phyloP scores from a whole-genome alignment of 2,797 vertebrate genomes.

The Denticeps clupeoides region DNA sequence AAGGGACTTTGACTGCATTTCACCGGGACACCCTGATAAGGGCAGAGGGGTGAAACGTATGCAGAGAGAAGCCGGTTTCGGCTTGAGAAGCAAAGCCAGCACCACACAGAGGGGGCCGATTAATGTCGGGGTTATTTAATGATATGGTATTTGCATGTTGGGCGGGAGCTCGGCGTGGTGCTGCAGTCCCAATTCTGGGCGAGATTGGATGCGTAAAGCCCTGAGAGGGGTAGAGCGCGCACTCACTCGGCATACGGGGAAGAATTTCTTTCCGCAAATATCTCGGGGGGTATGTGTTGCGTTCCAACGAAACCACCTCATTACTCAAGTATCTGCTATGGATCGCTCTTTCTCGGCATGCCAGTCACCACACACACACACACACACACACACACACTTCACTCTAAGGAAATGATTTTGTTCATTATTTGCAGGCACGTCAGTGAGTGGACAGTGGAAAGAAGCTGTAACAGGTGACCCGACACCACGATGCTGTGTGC shows the following conservation, averaged over 20 bases:
- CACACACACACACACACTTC: conserved; percentile 15
- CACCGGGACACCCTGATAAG: too few relatives aligned
- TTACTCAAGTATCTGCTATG: conserved; percentile 62
- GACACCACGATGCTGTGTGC: neutral
- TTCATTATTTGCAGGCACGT: conserved; percentile 44
- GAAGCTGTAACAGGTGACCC: too few relatives aligned
- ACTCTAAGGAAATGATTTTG: conserved; percentile 28
- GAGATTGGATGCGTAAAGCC: conserved; percentile 1
- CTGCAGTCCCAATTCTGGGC: conserved; percentile 18
- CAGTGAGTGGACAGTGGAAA: neutral
- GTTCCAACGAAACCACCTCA: conserved; percentile 58
- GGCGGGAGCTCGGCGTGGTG: conserved; percentile 3
- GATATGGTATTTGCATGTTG: too few relatives aligned
- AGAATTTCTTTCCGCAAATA: conserved; percentile 59
- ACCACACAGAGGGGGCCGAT: too few relatives aligned
- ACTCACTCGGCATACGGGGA: conserved; percentile 48
- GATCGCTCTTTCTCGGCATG: conserved; percentile 36
- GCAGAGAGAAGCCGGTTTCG: too few relatives aligned
- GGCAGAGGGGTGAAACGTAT: too few relatives aligned
- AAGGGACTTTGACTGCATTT: too few relatives aligned
- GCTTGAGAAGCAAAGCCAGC: too few relatives aligned
- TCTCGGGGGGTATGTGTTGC: conserved; percentile 58
- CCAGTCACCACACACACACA: conserved; percentile 15
- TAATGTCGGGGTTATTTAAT: too few relatives aligned
- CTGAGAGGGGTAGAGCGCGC: conserved; percentile 33